Evolutionary conservation across 2,113 vertebrate genomes (phyloP), one percentile per base, ranked within the genome.

Genomic region (Hemiprocne comata): DNA sequence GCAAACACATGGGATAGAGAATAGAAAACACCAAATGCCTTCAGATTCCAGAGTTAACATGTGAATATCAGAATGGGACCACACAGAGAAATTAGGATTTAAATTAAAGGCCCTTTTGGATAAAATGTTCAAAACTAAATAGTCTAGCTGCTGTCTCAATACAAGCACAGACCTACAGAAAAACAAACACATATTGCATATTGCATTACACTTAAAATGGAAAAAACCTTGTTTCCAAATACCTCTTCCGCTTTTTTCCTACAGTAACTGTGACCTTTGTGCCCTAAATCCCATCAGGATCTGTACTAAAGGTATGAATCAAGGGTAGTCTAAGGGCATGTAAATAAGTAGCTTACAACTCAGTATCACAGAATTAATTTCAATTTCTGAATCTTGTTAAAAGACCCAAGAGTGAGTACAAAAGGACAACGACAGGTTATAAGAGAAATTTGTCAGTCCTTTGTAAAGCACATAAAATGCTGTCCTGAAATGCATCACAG

Each of bases 21-120:
- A 96, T 80, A 94, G 90, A 92, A 96, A 97, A 96, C 69, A 94
- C 48, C 25, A 96, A 94, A 92, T 91, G n/a, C n/a, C 87, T 95
- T 91, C 69, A 85, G 58, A 69, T 58, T 94, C 85, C 62, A 87
- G 42, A 91, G 33, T 81, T 84, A 95, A 84, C 13, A 85, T 5
- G 10, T 36, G 86, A 57, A 51, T 85, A 79, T 40, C 58, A 93
- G 85, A 95, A 69, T 17, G 13, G 15, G 25, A 83, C 33, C n/a
- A 50, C 71, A 34, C n/a, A 46, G 71, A 65, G 15, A 91, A 55
- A 77, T 82, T 92, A 42, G 81, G 61, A 77, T 84, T 94, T 61
- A 91, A 72, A 91, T 73, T 40, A 48, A 72, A 92, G 19, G 31
- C 18, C 31, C 11, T 80, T 84, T 76, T 42, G 21, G 6, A 46